A percentile compares a stretch with the other conserved stretches of the same genome.
These are phyloP conservation scores for Falco biarmicus DNA, from an alignment of 2,797 vertebrate species.

Conservation along the genomic window DNA sequence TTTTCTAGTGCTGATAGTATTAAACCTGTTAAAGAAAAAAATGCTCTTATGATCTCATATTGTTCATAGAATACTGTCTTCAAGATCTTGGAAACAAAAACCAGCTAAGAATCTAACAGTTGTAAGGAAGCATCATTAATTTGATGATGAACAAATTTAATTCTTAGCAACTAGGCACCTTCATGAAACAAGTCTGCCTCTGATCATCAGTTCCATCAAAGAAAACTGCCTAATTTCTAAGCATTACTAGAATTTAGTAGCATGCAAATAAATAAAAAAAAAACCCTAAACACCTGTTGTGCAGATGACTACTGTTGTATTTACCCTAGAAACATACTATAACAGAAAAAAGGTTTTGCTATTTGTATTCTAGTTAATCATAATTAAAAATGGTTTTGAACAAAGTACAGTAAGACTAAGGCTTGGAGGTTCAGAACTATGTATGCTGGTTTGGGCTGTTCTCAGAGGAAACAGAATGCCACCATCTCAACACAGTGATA, in stretches of 20 bases:
- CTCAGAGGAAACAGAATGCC: neutral
- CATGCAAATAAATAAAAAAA: neutral
- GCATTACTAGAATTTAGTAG: neutral
- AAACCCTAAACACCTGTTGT: neutral
- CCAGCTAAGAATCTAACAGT: neutral
- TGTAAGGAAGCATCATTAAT: neutral
- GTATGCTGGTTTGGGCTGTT: neutral
- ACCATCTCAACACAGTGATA: neutral
- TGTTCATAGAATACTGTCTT: neutral
- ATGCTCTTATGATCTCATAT: neutral
- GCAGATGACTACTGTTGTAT: neutral
- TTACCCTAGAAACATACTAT: neutral
- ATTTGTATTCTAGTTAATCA: neutral
- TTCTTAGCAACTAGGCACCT: neutral
- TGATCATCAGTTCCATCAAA: neutral
- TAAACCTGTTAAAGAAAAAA: neutral
- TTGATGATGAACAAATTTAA: neutral
- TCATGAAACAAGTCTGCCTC: neutral
- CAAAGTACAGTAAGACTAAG: accelerated
- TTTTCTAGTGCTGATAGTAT: neutral
- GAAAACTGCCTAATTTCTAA: neutral
- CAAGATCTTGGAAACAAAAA: neutral
- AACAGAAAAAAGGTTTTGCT: neutral
- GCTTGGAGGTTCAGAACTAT: neutral
- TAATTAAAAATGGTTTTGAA: neutral